Evolutionary conservation across 35 echinoderm and acorn worm genomes (phyloP).

Genomic region (Patiria miniata): DNA sequence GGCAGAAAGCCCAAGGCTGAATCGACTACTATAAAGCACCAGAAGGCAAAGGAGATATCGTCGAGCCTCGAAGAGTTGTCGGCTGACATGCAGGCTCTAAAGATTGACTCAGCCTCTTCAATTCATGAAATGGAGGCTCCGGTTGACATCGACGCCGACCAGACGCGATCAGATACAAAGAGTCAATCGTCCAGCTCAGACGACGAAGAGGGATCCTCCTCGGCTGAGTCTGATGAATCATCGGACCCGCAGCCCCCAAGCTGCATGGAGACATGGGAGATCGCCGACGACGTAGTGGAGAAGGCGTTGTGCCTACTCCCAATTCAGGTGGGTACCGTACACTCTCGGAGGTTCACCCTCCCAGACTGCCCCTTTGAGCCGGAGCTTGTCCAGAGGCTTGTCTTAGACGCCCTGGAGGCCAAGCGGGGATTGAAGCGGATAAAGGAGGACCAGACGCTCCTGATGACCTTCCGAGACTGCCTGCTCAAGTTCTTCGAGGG

Average conservation of each 20-base stretch:
- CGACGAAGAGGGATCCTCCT: neutral
- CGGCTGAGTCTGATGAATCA: neutral
- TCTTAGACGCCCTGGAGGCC: conserved; percentile 1
- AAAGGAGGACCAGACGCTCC: neutral
- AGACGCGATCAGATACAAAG: neutral
- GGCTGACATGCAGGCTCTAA: neutral
- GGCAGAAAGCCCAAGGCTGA: neutral
- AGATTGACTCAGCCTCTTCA: neutral
- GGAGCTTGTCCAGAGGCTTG: neutral
- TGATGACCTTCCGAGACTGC: neutral
- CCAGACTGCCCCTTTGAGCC: conserved; percentile 14
- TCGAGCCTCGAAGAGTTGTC: neutral
- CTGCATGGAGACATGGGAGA: conserved; percentile 2
- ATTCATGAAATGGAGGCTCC: neutral
- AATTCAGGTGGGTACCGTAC: neutral
- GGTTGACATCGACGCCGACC: neutral
- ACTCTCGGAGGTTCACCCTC: neutral
- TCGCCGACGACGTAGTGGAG: conserved; percentile 3
- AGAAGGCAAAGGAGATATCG: neutral
- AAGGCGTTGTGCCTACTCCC: conserved; percentile 18
- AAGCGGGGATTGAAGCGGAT: conserved; percentile 1
- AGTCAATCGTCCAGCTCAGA: too few species aligned
- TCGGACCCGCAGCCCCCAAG: neutral
- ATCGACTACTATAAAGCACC: neutral
- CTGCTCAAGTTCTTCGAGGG: conserved; percentile 15